Evolutionary conservation across 1,140 invertebrate genomes (phyloP).

Genomic region (Gryon sp.): DNA sequence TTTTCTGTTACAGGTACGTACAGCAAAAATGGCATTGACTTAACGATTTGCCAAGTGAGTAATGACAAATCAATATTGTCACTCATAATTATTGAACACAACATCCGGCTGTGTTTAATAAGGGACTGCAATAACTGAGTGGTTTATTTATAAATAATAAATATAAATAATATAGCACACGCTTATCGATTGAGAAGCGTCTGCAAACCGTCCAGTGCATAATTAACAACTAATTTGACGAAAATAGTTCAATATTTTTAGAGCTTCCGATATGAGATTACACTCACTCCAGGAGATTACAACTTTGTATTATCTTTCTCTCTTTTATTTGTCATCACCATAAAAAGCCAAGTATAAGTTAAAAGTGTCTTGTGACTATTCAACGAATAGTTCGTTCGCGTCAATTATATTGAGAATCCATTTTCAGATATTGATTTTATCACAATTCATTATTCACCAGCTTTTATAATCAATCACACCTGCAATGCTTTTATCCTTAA

Average conservation of each 20-base stretch:
- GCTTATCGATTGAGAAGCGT: constrained; percentile 11
- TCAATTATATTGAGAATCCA: background rate
- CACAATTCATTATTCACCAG: too few relatives aligned
- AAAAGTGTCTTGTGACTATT: background rate
- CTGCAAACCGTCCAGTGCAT: background rate
- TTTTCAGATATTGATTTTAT: background rate
- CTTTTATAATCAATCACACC: too few relatives aligned
- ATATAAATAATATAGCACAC: constrained; percentile 4
- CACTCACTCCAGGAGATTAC: too few relatives aligned
- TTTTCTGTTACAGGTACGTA: constrained; percentile 33
- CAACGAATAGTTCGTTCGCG: background rate
- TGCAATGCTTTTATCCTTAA: too few relatives aligned
- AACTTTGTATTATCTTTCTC: too few relatives aligned
- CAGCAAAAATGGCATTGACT: constrained; percentile 3
- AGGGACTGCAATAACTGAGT: background rate
- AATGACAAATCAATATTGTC: constrained; percentile 30
- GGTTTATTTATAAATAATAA: constrained; percentile 10
- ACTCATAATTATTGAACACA: background rate
- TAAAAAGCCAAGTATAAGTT: background rate
- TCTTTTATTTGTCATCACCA: too few relatives aligned
- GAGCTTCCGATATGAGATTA: background rate
- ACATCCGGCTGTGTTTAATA: background rate
- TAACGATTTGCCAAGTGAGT: constrained; percentile 13
- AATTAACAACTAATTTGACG: constrained; percentile 6
- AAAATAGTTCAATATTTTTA: constrained; percentile 21